Percentiles rank a stretch among this genome's conserved stretches.
Evolutionary conservation across 2,113 vertebrate species (phyloP).

Genomic region (Catharus bicknelli): DNA sequence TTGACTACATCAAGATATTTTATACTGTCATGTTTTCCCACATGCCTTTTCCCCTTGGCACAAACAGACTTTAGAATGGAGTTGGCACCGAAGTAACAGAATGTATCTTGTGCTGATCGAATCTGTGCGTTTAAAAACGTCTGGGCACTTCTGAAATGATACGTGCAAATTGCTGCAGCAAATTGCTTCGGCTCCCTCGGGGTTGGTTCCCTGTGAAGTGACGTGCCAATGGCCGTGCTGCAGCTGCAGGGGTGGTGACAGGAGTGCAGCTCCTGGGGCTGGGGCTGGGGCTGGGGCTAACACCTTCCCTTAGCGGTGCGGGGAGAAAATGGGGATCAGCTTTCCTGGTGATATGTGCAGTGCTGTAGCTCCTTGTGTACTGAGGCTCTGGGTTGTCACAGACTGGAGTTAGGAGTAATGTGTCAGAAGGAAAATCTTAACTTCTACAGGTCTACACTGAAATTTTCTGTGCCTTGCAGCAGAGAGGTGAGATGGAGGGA

Average conservation of each 20-base stretch:
- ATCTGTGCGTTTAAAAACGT: not conserved
- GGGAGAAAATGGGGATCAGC: not conserved
- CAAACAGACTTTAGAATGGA: not conserved
- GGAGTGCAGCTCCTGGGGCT: not conserved
- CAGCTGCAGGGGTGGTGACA: not conserved
- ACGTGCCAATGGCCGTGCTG: not conserved
- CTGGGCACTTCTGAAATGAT: not conserved
- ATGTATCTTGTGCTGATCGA: not conserved
- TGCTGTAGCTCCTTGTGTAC: not conserved
- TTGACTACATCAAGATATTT: not conserved
- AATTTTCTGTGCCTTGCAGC: not conserved
- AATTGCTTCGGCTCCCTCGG: not conserved
- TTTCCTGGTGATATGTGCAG: fast-evolving
- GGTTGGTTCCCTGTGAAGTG: not conserved
- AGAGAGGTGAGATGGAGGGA: not conserved
- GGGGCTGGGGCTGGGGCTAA: not conserved
- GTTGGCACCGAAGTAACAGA: not conserved
- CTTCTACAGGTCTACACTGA: not conserved
- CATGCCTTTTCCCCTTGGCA: not conserved
- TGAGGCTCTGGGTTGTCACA: not conserved
- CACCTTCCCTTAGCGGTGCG: too few relatives aligned
- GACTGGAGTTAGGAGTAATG: not conserved
- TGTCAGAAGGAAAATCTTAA: not conserved
- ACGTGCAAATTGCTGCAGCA: not conserved
- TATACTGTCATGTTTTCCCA: not conserved